These are phyloP conservation scores for Heliconius charithonia DNA, from an alignment of 2,888 invertebrate species.

Conservation along the genomic window DNA sequence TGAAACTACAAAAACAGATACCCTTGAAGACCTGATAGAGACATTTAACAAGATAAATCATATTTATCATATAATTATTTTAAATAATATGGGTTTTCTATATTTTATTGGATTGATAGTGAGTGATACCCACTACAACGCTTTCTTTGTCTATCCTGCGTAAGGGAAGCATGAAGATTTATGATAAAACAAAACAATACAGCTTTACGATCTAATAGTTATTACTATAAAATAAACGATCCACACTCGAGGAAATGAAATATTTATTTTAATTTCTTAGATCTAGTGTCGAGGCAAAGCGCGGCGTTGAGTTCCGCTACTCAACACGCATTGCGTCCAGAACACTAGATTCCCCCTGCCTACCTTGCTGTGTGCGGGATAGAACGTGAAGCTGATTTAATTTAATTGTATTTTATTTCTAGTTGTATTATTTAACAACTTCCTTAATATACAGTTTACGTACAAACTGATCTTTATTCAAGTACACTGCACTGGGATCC, in stretches of 20 bases:
- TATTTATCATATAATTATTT: too few relatives aligned
- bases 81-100: neutral
- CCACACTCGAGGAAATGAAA: too few relatives aligned
- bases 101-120: neutral
- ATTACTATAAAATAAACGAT: too few relatives aligned
- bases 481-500: constrained; percentile 22
- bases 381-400: too few relatives aligned
- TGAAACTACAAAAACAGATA: too few relatives aligned
- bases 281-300: too few relatives aligned
- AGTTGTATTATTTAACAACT: constrained; percentile 2
- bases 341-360: neutral
- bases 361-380: neutral
- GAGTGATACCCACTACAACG: neutral
- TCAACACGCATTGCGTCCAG: too few relatives aligned
- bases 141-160: neutral
- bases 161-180: neutral
- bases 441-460: constrained; percentile 6
- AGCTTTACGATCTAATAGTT: neutral
- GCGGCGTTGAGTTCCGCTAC: too few relatives aligned
- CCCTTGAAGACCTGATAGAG: too few relatives aligned
- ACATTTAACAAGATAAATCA: too few relatives aligned
- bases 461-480: constrained; percentile 12
- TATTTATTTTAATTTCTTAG: too few relatives aligned
- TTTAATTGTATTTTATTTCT: neutral
- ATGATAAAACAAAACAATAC: neutral